Conservation (phyloP, 2,888 invertebrate species). For the Nomada goodeniana region DNA sequence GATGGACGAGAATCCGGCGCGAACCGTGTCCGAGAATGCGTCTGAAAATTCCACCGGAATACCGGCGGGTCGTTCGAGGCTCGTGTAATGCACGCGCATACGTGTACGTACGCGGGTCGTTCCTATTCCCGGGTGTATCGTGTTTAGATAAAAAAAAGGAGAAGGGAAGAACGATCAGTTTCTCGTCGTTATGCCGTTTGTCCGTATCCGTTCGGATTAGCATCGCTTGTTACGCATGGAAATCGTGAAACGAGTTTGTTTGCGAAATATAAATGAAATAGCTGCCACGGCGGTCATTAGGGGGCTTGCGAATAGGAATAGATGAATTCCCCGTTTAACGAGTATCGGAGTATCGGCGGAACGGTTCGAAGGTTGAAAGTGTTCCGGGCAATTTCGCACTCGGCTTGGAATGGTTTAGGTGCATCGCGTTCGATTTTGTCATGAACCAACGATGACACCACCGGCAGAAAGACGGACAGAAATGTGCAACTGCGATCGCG, state of each 20-base stretch:
- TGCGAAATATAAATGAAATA: background rate
- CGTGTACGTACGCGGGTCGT: slow-evolving; percentile 8
- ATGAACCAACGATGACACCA: no score
- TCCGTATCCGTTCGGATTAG: background rate
- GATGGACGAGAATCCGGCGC: slow-evolving; percentile 50
- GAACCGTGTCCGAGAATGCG: slow-evolving; percentile 62
- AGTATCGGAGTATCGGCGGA: background rate
- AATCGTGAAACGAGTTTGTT: slow-evolving; percentile 1
- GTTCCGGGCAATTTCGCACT: background rate
- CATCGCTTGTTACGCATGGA: slow-evolving; percentile 2
- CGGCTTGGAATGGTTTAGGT: background rate
- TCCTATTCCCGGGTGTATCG: slow-evolving; percentile 10
- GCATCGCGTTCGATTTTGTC: no score
- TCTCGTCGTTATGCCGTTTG: background rate
- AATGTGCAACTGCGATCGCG: background rate
- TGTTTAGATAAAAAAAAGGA: slow-evolving; percentile 23
- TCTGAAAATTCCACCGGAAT: slow-evolving; percentile 62
- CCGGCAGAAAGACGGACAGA: background rate
- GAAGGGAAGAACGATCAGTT: slow-evolving; percentile 29
- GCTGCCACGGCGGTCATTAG: background rate
- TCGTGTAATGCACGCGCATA: background rate
- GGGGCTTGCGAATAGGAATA: background rate
- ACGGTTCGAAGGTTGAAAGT: background rate
- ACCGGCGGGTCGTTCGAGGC: slow-evolving; percentile 13
- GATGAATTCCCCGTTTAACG: background rate